Evolutionary conservation across 1,140 invertebrate species (phyloP).

Genomic region (Cyclargus thomasi): DNA sequence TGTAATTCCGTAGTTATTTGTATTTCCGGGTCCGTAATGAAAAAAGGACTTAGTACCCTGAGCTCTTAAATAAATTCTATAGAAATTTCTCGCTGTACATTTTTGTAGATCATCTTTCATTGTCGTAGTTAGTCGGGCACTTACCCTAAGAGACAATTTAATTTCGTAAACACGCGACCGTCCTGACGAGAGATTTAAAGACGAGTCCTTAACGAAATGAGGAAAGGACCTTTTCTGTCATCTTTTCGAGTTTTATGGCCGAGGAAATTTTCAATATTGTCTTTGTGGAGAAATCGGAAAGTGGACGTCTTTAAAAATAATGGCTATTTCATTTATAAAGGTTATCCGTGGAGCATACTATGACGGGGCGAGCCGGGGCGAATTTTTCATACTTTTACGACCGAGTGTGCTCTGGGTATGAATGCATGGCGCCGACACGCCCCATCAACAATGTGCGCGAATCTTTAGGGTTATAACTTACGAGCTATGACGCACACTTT

Average conservation of each 20-base stretch:
- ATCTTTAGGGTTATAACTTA: too few relatives aligned
- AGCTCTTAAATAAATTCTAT: neutral
- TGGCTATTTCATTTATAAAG: too few relatives aligned
- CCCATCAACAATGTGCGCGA: too few relatives aligned
- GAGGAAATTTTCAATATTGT: neutral
- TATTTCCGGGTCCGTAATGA: neutral
- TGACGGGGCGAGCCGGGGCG: too few relatives aligned
- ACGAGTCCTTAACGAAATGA: neutral
- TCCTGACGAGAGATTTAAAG: neutral
- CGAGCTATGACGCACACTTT: too few relatives aligned
- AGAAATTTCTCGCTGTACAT: neutral
- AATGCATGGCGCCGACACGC: too few relatives aligned
- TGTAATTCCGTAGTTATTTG: too few relatives aligned
- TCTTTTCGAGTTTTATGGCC: neutral
- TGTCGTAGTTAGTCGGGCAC: neutral
- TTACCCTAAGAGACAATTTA: constrained; percentile 2
- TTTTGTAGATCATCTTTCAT: constrained; percentile 1
- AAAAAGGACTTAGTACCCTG: neutral
- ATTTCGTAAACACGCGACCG: neutral
- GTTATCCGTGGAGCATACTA: too few relatives aligned
- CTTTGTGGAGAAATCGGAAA: neutral
- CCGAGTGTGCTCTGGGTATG: too few relatives aligned
- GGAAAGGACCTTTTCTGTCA: neutral
- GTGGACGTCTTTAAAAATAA: too few relatives aligned
- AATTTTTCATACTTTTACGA: too few relatives aligned